Evolutionary conservation across 2,797 vertebrate species (phyloP).

Genomic region (Phoebastria nigripes): DNA sequence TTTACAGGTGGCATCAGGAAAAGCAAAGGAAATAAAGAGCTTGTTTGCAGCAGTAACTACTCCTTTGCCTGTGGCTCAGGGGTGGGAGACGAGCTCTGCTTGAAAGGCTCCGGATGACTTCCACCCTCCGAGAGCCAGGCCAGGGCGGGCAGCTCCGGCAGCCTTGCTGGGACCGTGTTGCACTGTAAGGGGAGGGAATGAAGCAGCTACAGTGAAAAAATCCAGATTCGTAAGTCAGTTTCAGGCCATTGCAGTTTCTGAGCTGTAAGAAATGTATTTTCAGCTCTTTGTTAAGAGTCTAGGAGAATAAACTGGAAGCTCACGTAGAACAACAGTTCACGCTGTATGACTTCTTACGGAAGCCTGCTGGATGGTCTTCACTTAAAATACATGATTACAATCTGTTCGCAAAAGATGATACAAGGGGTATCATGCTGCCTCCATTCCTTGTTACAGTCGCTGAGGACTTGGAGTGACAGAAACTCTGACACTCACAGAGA

Average conservation of each 20-base stretch:
- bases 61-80: not conserved
- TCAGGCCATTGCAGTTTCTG: not conserved
- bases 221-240: not conserved
- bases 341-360: not conserved
- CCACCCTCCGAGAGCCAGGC: not conserved
- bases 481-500: not conserved
- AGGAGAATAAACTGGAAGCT: not conserved
- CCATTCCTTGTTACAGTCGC: not conserved
- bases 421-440: not conserved
- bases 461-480: not conserved
- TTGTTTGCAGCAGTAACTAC: not conserved
- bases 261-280: not conserved
- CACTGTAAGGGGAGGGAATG: not conserved
- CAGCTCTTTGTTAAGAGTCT: not conserved
- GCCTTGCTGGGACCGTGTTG: fast-evolving
- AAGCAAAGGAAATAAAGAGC: not conserved
- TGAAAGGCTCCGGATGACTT: not conserved
- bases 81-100: not conserved
- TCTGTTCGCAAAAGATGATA: not conserved
- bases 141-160: fast-evolving
- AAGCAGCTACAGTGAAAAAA: not conserved
- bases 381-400: not conserved
- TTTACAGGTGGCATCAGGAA: not conserved
- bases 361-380: not conserved
- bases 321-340: fast-evolving